Conservation (phyloP, 1,140 invertebrate genomes). For the Dendrolimus kikuchii region DNA sequence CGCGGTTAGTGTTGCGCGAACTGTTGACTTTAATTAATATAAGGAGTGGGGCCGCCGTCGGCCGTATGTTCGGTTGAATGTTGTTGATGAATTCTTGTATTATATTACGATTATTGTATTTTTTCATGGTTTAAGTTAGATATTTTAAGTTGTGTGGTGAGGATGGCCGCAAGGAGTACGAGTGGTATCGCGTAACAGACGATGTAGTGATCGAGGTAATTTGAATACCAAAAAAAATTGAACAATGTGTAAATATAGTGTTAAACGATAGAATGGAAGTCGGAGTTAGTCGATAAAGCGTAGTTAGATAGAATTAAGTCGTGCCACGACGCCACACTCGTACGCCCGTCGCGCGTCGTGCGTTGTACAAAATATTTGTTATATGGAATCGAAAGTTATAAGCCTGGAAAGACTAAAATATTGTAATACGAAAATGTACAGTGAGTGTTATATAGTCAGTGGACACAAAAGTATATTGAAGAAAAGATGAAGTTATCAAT, state of each 20-base stretch:
- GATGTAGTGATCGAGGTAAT: constrained; percentile 58
- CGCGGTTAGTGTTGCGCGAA: constrained; percentile 56
- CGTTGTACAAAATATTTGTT: constrained; percentile 71
- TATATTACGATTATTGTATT: constrained; percentile 69
- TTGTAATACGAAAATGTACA: constrained; percentile 71
- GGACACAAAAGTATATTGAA: constrained; percentile 70
- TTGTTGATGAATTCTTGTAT: constrained; percentile 66
- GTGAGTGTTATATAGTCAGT: constrained; percentile 71
- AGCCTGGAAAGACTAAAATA: constrained; percentile 65
- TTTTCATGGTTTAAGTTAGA: constrained; percentile 66
- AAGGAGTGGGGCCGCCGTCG: constrained; percentile 16
- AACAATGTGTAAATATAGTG: constrained; percentile 69
- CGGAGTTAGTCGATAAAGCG: constrained; percentile 54
- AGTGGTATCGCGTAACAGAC: constrained; percentile 40
- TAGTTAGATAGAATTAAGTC: constrained; percentile 60
- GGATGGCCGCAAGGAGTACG: constrained; percentile 38
- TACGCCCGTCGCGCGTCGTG: constrained; percentile 62
- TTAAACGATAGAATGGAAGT: constrained; percentile 52
- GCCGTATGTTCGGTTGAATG: constrained; percentile 45
- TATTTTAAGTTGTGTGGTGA: constrained; percentile 58
- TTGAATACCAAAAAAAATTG: constrained; percentile 71
- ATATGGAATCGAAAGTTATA: constrained; percentile 64
- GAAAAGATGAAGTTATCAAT: constrained; percentile 67
- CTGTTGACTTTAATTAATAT: constrained; percentile 30
- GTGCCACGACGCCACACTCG: constrained; percentile 61